Evolutionary conservation across 2,888 invertebrate genomes (phyloP).

Genomic region (Smittia sp.): DNA sequence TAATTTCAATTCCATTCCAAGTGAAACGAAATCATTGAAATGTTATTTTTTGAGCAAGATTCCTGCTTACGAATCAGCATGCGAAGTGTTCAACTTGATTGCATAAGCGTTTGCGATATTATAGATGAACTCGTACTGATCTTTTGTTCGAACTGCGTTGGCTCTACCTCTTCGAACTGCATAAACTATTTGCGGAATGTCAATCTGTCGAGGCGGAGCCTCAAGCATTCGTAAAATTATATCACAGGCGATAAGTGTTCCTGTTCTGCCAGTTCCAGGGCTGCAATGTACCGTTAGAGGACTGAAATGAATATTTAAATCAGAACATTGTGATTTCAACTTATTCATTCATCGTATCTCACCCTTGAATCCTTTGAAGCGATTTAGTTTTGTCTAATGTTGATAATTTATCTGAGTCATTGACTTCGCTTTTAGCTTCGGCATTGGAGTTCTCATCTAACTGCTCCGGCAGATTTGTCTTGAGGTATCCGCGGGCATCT

Average conservation of each 20-base stretch:
- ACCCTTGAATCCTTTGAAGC: slow-evolving; percentile 50
- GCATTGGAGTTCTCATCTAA: slow-evolving; percentile 47
- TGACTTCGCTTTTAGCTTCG: slow-evolving; percentile 25
- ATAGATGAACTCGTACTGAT: slow-evolving; percentile 90
- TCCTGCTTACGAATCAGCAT: neutral
- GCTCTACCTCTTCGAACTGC: slow-evolving; percentile 81
- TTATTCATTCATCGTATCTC: slow-evolving; percentile 43
- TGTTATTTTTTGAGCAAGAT: neutral
- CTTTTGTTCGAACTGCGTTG: slow-evolving; percentile 84
- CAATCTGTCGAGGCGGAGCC: slow-evolving; percentile 69
- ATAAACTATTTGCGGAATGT: slow-evolving; percentile 83
- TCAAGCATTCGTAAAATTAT: slow-evolving; percentile 83
- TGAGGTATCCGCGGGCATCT: slow-evolving; percentile 66
- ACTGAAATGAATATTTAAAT: slow-evolving; percentile 50
- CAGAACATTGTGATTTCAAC: neutral
- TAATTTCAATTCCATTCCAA: neutral
- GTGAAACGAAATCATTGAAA: neutral
- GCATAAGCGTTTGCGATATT: slow-evolving; percentile 56
- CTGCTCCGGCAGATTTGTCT: slow-evolving; percentile 50
- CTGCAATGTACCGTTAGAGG: slow-evolving; percentile 83
- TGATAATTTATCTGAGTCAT: slow-evolving; percentile 40
- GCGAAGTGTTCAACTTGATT: neutral
- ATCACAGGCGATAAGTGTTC: slow-evolving; percentile 82
- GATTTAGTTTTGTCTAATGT: slow-evolving; percentile 45
- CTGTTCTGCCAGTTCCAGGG: slow-evolving; percentile 86